Conservation (phyloP, 2,113 vertebrate genomes). For the Ancistrus triradiatus region DNA sequence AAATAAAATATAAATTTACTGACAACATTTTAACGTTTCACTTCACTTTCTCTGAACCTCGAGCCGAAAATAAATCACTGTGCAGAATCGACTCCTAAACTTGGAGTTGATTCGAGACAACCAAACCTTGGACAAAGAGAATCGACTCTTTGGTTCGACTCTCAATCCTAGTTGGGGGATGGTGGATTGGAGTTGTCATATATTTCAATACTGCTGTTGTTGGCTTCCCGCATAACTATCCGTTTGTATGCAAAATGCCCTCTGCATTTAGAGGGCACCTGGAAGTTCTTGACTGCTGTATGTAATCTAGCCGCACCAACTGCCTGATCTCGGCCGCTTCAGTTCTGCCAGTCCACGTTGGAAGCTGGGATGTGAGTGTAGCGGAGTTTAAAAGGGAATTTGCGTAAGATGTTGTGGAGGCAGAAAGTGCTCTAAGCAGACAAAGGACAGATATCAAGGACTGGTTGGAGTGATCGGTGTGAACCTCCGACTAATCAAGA, state of each 20-base stretch:
- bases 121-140: background rate
- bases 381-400: background rate
- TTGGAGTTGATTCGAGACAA: too few species aligned
- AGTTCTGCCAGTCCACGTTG: background rate
- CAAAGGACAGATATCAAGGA: background rate
- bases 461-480: background rate
- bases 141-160: background rate
- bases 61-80: background rate
- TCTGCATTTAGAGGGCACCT: background rate
- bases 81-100: background rate
- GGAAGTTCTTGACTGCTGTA: background rate
- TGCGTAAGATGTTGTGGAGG: background rate
- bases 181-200: background rate
- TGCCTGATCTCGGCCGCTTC: background rate
- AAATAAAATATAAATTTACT: too few species aligned
- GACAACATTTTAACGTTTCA: too few species aligned
- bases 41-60: too few species aligned
- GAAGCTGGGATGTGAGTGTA: conserved; percentile 1
- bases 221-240: background rate
- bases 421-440: background rate
- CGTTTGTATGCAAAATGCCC: background rate
- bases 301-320: background rate
- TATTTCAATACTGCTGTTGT: background rate
- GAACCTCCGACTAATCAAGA: background rate
- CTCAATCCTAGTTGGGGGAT: background rate